Evolutionary conservation across 2,888 invertebrate genomes (phyloP), one percentile per base, ranked within the genome.

Genomic region (Dicroscelio sp.): DNA sequence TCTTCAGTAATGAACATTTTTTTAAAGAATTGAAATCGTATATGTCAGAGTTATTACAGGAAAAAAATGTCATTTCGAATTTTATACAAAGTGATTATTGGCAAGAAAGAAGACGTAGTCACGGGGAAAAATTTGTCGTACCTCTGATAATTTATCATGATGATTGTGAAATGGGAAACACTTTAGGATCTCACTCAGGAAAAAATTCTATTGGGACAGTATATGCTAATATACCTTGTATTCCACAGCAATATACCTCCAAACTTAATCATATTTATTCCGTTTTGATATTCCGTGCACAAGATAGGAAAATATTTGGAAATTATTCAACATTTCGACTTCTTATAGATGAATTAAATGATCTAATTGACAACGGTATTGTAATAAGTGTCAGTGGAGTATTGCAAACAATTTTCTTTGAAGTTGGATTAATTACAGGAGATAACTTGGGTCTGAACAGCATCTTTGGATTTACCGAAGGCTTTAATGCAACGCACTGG

Each of bases 271-370:
- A 14, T 14, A 38, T 38, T 12, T 38, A 38, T 35, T 25, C 69
- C 12, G 82, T 82, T 20, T 60, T 71, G 23, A 20, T 82, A 1
- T 82, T 69, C 55, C 12, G 38, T 20, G 55, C 82, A 6, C 1
- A 23, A 14, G 82, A 82, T 31, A 67, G 82, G 58, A 79, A 86
- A 48, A 71, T 52, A 43, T 86, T 86, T 69, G 86, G 86, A n/a
- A 86, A 86, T 67, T 20, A 6, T 27, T n/a, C 60, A 25, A 79
- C 58, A 12, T 86, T 80, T 71, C 43, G 43, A 12, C 17, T 17
- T 52, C 35, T 69, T 5, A 86, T 79, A 48, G 60, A 38, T 27
- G 80, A 86, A 43, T 60, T 86, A n/a, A n/a, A 86, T 14, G 43
- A 38, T 38, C 14, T 38, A 14, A 38, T 38, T 14, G 14, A 38